Evolutionary conservation across 2,113 vertebrate species (phyloP).

Genomic region (Brachyhypopomus gauderio): DNA sequence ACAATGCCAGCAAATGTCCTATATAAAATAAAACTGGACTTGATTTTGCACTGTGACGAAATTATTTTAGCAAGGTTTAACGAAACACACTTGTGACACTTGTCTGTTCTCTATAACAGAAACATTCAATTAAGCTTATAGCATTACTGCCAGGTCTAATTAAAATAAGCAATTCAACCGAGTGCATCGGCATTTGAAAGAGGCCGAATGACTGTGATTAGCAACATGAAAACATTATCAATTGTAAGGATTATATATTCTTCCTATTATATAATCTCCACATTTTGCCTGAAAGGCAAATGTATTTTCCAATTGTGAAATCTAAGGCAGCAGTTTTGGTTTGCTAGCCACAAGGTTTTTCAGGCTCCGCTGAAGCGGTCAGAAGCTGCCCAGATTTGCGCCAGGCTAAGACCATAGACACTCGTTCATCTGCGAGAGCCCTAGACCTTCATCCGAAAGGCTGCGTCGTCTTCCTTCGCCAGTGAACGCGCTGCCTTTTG

Average conservation of each 20-base stretch:
- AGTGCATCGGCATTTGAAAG: no score
- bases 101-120: not conserved
- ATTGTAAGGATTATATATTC: no score
- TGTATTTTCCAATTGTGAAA: constrained; percentile 12
- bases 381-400: not conserved
- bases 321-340: not conserved
- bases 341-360: constrained; percentile 1
- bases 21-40: not conserved
- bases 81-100: no score
- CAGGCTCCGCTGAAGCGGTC: constrained; percentile 1
- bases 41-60: not conserved
- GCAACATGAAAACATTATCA: not conserved
- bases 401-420: not conserved
- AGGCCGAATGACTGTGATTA: not conserved
- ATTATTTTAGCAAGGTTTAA: not conserved
- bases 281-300: constrained; percentile 24
- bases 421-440: no score
- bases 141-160: not conserved
- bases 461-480: not conserved
- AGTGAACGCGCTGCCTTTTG: not conserved
- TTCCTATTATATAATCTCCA: constrained; percentile 9
- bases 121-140: not conserved
- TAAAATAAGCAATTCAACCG: no score
- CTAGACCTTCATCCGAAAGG: no score
- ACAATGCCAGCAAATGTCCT: not conserved